phyloP scores from a whole-genome alignment of 35 echinoderm and acorn worm species.

The Chiridota heheva region DNA sequence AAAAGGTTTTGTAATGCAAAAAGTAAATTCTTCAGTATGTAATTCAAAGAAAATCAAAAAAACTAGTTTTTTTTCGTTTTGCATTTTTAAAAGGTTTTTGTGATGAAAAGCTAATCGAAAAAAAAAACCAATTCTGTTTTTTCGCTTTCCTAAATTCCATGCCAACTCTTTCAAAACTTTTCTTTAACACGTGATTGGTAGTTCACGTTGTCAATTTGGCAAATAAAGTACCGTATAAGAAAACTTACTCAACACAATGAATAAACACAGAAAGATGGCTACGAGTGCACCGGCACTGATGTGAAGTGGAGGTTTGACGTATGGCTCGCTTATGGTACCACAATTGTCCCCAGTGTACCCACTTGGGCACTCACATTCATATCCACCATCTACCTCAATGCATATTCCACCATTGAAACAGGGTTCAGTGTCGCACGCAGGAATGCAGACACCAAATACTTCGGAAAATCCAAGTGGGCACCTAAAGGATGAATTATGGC shows the following conservation, averaged over 20 bases:
- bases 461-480: constrained; percentile 45
- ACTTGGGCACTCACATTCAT: constrained; percentile 2
- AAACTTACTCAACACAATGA: constrained; percentile 85
- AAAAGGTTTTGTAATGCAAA: too few relatives aligned
- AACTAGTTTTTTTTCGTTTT: too few relatives aligned
- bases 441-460: constrained; percentile 3
- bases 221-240: too few relatives aligned
- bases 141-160: too few relatives aligned
- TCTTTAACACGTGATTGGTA: too few relatives aligned
- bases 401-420: constrained; percentile 62
- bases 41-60: too few relatives aligned
- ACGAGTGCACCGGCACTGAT: constrained; percentile 54
- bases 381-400: background rate
- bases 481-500: background rate
- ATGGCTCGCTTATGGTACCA: background rate
- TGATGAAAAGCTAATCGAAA: too few relatives aligned
- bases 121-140: too few relatives aligned
- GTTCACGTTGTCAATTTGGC: too few relatives aligned
- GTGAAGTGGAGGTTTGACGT: background rate
- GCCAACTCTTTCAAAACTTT: too few relatives aligned
- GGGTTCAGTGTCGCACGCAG: constrained; percentile 32
- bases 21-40: too few relatives aligned
- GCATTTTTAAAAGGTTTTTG: too few relatives aligned
- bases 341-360: constrained; percentile 36
- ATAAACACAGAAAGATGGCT: constrained; percentile 58